A percentile compares a stretch with the other conserved stretches of the same genome.
Conservation (phyloP, 2,888 invertebrate genomes). For the Dicycla oo region DNA sequence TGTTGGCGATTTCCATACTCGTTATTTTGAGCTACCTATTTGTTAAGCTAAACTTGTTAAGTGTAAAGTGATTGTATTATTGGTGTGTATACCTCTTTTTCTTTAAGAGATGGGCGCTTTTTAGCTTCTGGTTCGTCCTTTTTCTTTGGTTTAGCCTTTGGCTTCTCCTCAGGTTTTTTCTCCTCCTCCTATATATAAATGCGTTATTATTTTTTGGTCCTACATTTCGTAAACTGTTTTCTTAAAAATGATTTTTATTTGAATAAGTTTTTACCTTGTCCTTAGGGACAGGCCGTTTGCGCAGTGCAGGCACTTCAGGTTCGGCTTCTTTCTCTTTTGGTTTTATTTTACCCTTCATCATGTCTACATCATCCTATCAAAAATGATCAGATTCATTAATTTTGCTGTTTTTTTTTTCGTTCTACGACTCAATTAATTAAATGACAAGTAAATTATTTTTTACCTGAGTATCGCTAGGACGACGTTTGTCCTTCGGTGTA, state of each 20-base stretch:
- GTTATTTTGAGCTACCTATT: constrained; percentile 65
- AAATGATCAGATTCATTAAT: constrained; percentile 48
- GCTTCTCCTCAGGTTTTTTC: constrained; percentile 85
- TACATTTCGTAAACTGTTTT: constrained; percentile 20
- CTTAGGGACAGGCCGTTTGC: constrained; percentile 84
- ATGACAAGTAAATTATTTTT: constrained; percentile 28
- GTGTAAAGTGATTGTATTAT: constrained; percentile 64
- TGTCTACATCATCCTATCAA: constrained; percentile 84
- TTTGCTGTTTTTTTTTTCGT: too few species aligned
- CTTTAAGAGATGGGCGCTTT: constrained; percentile 86
- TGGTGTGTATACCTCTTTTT: constrained; percentile 82
- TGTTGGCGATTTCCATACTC: constrained; percentile 50
- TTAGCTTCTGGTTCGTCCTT: constrained; percentile 83
- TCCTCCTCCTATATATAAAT: constrained; percentile 83
- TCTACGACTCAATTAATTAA: background rate
- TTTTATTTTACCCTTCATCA: constrained; percentile 87
- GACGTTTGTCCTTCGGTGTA: constrained; percentile 84
- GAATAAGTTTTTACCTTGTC: constrained; percentile 81
- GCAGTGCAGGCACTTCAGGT: constrained; percentile 83
- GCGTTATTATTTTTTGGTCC: constrained; percentile 33
- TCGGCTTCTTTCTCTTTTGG: constrained; percentile 86
- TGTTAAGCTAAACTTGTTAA: constrained; percentile 71
- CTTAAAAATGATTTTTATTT: background rate
- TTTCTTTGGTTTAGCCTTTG: constrained; percentile 83
- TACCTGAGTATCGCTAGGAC: constrained; percentile 85